Conservation (phyloP, 2,113 vertebrate species). For the Corythornis cristatus region DNA sequence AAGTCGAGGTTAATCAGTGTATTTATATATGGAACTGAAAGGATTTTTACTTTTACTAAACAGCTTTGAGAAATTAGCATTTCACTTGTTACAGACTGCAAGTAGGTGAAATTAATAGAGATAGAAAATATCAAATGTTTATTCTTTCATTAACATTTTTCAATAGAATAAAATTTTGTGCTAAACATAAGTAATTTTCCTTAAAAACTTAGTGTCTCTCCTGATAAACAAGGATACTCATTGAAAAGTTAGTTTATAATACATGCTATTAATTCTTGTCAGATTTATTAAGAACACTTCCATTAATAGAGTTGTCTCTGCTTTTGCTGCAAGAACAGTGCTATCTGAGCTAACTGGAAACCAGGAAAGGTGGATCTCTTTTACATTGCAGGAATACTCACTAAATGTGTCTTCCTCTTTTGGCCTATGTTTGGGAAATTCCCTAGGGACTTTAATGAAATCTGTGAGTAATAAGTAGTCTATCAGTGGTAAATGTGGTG, state of each 20-base stretch:
- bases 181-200: background rate
- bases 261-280: background rate
- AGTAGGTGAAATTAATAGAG: background rate
- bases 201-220: background rate
- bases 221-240: background rate
- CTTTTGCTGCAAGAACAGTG: background rate
- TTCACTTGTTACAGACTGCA: background rate
- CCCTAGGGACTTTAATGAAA: background rate
- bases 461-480: background rate
- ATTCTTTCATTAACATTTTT: background rate
- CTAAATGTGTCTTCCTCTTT: background rate
- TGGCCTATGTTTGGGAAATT: background rate
- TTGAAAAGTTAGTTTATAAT: background rate
- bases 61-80: conserved; percentile 4
- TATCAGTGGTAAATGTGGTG: background rate
- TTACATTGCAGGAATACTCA: background rate
- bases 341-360: background rate
- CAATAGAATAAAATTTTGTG: background rate
- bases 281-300: background rate
- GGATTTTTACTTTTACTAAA: conserved; percentile 26
- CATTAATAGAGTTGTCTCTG: background rate
- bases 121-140: background rate
- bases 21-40: background rate
- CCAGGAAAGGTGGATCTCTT: background rate
- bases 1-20: background rate